A percentile compares a stretch with the other conserved stretches of the same genome.
Evolutionary conservation across 1,140 invertebrate genomes (phyloP).

Genomic region (Rhagoletis zephyria): DNA sequence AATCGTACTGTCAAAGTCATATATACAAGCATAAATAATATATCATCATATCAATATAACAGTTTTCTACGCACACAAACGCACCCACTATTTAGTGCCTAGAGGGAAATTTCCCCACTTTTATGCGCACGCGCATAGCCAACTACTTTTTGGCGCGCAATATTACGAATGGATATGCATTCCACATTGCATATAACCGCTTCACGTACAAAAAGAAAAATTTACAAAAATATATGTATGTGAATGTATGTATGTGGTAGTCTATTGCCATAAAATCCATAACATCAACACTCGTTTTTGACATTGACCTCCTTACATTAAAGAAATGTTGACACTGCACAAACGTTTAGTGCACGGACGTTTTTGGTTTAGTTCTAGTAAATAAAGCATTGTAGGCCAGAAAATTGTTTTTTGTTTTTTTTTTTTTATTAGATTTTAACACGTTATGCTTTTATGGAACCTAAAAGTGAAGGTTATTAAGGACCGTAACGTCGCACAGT

Average conservation of each 20-base stretch:
- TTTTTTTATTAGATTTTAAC: neutral
- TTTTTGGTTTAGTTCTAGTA: neutral
- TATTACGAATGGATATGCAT: neutral
- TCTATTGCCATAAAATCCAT: neutral
- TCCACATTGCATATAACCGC: neutral
- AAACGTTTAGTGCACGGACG: neutral
- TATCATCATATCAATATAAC: neutral
- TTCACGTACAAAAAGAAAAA: neutral
- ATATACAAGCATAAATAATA: neutral
- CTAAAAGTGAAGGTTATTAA: no score
- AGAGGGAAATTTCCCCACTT: neutral
- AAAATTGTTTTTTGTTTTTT: no score
- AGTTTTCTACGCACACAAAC: neutral
- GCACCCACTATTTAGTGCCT: no score
- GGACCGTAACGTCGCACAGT: no score
- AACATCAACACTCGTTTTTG: constrained; percentile 5
- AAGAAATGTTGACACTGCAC: neutral
- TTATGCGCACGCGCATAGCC: neutral
- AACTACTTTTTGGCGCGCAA: neutral
- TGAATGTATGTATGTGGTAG: neutral
- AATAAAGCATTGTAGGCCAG: neutral
- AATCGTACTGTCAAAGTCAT: no score
- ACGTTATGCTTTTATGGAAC: no score
- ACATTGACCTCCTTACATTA: constrained; percentile 3
- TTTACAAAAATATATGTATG: neutral